Evolutionary conservation across 2,797 vertebrate genomes (phyloP), one percentile per base, ranked within the genome.

Genomic region (Falco peregrinus): DNA sequence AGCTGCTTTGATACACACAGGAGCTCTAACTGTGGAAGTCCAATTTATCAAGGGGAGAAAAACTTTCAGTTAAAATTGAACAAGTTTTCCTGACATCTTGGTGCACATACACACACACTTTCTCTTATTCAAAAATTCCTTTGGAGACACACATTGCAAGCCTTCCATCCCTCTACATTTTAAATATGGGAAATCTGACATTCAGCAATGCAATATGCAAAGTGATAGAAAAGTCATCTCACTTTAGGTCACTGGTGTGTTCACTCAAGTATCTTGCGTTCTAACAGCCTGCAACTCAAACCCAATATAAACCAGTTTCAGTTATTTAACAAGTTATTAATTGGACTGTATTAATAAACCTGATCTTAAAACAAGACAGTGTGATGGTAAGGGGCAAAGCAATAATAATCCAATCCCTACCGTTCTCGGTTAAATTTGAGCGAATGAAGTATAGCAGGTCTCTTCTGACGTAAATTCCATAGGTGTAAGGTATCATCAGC

Each of bases 401-500:
- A 89, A 4, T 5, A 84, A 67, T 6, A 63, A 59, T 4, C 16
- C 50, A 91, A 65, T 37, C 41, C 98, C 97, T 97, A 99, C 99
- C 99, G 99, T 98, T 99, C 99, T 98, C 97, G 98, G 98, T 98
- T 99, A 98, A 99, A 99, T 98, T 99, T 99, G 87, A 99, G 99
- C 18, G 99, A 99, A 97, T 99, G 99, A 90, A 99, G 98, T 96
- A 99, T 98, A 91, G 99, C 99, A 53, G 99, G 99, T 97, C 99
- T 99, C 98, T 99, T 99, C 97, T 99, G 99, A 98, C 99, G 99
- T 97, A 99, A 98, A 97, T 99, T 99, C 99, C 99, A 99, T 95
- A 99, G 97, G 96, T 99, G 99, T 95, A 99, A 98, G 39, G 98
- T 99, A 97, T 99, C 99, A 79, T 99, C 99, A 78, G 99, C 99